Conservation (phyloP, 2,797 vertebrate species). For the Chanos chanos region DNA sequence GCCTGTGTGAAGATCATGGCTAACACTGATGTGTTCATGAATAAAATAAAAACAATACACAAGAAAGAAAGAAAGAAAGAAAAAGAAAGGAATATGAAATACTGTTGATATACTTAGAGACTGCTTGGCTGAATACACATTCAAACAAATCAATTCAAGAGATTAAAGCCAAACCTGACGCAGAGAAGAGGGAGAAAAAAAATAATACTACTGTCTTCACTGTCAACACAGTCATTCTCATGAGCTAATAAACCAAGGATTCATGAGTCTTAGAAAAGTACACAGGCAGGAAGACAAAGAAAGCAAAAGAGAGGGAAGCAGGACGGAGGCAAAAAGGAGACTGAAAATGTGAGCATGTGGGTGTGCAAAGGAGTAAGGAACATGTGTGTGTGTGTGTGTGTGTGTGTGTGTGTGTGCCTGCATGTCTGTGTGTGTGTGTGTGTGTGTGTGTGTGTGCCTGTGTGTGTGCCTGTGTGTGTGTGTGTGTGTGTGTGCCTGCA, state of each 20-base stretch:
- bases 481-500: too few relatives aligned
- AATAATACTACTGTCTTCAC: slow-evolving; percentile 11
- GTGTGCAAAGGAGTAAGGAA: too few relatives aligned
- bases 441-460: too few relatives aligned
- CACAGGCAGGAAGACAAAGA: too few relatives aligned
- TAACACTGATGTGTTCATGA: neutral
- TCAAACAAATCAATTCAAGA: slow-evolving; percentile 2
- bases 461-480: too few relatives aligned
- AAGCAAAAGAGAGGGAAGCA: too few relatives aligned
- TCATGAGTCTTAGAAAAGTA: slow-evolving; percentile 9
- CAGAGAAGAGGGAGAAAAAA: neutral
- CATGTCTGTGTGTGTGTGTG: too few relatives aligned
- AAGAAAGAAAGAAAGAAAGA: neutral
- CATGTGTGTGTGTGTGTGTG: too few relatives aligned
- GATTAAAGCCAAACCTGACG: neutral
- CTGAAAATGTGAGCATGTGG: too few relatives aligned
- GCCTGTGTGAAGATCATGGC: slow-evolving; percentile 8
- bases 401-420: too few relatives aligned
- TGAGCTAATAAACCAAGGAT: neutral
- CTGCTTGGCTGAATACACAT: neutral
- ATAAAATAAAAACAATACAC: slow-evolving; percentile 16
- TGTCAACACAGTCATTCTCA: neutral
- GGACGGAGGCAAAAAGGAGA: too few relatives aligned
- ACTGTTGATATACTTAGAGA: slow-evolving; percentile 7
- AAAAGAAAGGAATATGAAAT: neutral